A percentile compares a stretch with the other conserved stretches of the same genome.
Evolutionary conservation across 2,888 invertebrate genomes (phyloP).

Genomic region (Hirtodrosophila duncani): DNA sequence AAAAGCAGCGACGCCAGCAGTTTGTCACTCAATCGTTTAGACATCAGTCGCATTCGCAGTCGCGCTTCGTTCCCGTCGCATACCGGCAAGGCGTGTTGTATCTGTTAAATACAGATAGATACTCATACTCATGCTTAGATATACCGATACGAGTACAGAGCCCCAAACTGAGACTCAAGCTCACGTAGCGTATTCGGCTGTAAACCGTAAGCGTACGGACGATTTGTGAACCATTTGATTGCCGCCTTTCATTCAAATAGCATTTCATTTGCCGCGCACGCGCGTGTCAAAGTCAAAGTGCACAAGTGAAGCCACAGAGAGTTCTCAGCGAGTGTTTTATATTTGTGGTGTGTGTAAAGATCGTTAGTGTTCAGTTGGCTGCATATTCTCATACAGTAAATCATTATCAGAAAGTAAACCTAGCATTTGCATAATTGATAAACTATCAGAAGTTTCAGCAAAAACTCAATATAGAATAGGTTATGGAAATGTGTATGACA

Average conservation of each 20-base stretch:
- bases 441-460: conserved; percentile 21
- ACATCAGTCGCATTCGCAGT: conserved; percentile 67
- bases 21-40: conserved; percentile 67
- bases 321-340: conserved; percentile 17
- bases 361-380: no score
- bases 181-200: neutral
- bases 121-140: neutral
- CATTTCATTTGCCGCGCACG: conserved; percentile 22
- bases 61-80: neutral
- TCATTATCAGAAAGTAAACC: conserved; percentile 31
- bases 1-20: conserved; percentile 58
- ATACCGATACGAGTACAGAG: conserved; percentile 12
- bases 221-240: conserved; percentile 7
- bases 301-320: no score
- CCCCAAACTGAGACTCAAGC: conserved; percentile 12
- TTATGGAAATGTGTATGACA: no score
- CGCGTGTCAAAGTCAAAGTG: conserved; percentile 26
- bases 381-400: no score
- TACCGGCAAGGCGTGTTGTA: no score
- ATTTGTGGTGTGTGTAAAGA: conserved; percentile 13
- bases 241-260: neutral
- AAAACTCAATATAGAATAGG: no score
- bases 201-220: conserved; percentile 6
- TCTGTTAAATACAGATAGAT: no score
- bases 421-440: conserved; percentile 33